Evolutionary conservation across 2,113 vertebrate species (phyloP), one percentile per base, ranked within the genome.

Genomic region (Rhodinocichla rosea): DNA sequence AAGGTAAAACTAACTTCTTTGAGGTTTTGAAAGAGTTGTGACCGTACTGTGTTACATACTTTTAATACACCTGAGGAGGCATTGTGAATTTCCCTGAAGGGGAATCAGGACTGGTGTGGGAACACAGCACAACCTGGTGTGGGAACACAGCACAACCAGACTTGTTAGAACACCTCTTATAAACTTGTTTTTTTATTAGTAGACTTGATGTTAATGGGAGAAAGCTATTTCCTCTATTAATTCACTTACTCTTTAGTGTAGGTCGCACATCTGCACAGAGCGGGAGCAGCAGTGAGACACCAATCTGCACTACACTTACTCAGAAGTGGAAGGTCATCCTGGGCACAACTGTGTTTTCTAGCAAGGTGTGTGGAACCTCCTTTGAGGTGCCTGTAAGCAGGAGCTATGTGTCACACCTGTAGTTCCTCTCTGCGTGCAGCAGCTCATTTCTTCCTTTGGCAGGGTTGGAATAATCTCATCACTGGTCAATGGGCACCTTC

Each of bases 381-480:
- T 83, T 56, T 39, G 53, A 75, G 30, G 22, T 40, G 22, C 11
- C 4, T 64, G 71, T 28, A n/a, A 11, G 40, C 42, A n/a, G n/a
- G 22, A 57, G 57, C 4, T 44, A 24, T 28, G 30, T 78, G 20
- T 64, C 53, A 33, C 9, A 45, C 16, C 21, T 78, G 35, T 57
- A 13, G 13, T 16, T 81, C 55, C 50, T 49, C 16, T 32, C 45
- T 70, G 28, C 17, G 3, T 10, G 4, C 21, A 69, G 55, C n/a
- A 62, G 16, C 5, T 33, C 15, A 3, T 78, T 87, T 91, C 15
- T 1, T 90, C 21, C 70, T 69, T 63, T 45, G 26, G 3, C 15
- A 13, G 33, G 9, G 24, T 45, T 3, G 0, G 0, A 32, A 19
- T 74, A 37, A 57, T 49, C 16, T 22, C 10, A 12, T 15, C 0